Evolutionary conservation across 2,113 vertebrate genomes (phyloP), one percentile per base, ranked within the genome.

Genomic region (Leucopsar rothschildi): DNA sequence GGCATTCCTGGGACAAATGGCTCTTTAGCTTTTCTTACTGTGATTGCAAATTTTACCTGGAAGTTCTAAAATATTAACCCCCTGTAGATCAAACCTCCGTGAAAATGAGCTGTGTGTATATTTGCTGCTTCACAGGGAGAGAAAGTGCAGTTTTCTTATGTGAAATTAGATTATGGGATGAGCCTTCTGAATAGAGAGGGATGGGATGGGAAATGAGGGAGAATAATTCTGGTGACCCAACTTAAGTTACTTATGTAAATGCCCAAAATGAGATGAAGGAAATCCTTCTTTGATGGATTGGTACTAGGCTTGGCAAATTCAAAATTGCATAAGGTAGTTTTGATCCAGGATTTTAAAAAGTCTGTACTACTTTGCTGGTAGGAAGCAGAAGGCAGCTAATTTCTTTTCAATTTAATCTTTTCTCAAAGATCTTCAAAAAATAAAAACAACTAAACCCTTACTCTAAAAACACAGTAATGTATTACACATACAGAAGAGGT

Each of bases 161-260:
- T 83, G 68, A 90, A 82, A 78, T 84, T 65, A 44, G 68, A 55
- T 95, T 90, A 69, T 40, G 59, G 69, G 29, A 66, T 75, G 25
- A 86, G 45, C 11, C 25, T 78, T 22, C 44, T 64, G 64, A 93
- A 49, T 53, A 49, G 44, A 89, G 60, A 1, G 12, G 47, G 61
- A 14, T 33, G 56, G 60, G 44, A 68, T 78, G 37, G 11, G 33
- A 44, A 89, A n/a, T 56, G 35, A 59, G 29, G 52, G 47, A 56
- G 40, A 92, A 37, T 95, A 93, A 92, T 92, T 94, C 56, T 39
- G 33, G 39, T 89, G 89, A 81, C 83, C 59, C 31, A 86, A 68
- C 40, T 83, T 82, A 75, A 88, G 56, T 35, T 40, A 73, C 47
- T 95, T 91, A 83, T 42, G 55, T 83, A 95, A 95, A 78, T 96